Conservation (phyloP, 2,888 invertebrate genomes). For the Lithosia quadra region DNA sequence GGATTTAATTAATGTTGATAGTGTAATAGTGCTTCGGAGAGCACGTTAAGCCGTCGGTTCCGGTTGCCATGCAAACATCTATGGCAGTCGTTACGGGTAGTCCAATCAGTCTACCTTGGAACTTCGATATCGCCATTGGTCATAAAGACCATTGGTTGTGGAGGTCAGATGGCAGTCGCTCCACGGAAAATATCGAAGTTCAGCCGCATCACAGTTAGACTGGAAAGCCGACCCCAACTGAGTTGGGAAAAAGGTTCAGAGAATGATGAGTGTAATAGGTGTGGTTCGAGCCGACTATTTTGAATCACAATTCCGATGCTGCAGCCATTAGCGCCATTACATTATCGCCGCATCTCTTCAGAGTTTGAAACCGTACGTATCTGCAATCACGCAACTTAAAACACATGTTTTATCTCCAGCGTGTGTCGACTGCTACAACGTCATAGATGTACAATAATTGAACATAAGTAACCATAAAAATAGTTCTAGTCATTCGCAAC, state of each 20-base stretch:
- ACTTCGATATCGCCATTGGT: too few species aligned
- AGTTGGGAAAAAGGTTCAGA: too few species aligned
- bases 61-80: too few species aligned
- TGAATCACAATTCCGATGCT: background rate
- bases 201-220: too few species aligned
- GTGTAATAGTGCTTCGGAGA: too few species aligned
- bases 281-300: background rate
- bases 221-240: too few species aligned
- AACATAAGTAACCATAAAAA: slow-evolving; percentile 37
- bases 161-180: too few species aligned
- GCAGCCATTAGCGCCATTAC: background rate
- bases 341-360: background rate
- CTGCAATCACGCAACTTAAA: slow-evolving; percentile 1
- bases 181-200: too few species aligned
- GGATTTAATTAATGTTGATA: background rate
- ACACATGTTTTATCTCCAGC: background rate
- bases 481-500: slow-evolving; percentile 34
- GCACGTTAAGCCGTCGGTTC: too few species aligned
- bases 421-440: background rate
- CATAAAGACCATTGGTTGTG: too few species aligned
- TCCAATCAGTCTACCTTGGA: too few species aligned
- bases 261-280: background rate
- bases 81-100: too few species aligned
- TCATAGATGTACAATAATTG: slow-evolving; percentile 24
- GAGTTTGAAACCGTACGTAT: background rate